Evolutionary conservation across 2,888 invertebrate species (phyloP).

Genomic region (Endomychus coccineus): DNA sequence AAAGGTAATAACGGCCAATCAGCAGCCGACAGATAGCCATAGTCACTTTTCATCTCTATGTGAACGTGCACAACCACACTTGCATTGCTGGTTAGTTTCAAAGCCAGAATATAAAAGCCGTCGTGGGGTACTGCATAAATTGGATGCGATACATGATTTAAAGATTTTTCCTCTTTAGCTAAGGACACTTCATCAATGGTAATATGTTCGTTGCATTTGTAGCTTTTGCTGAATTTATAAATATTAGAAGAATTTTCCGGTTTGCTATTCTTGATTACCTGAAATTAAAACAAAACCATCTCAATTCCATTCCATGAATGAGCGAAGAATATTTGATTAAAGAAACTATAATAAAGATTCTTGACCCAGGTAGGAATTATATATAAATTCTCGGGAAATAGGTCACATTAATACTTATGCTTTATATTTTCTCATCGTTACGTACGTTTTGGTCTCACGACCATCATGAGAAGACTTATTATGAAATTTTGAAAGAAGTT

Average conservation of each 20-base stretch:
- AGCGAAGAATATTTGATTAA: no score
- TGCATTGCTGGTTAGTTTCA: conserved; percentile 45
- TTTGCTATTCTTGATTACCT: conserved; percentile 20
- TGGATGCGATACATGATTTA: conserved; percentile 36
- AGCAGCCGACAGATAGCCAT: conserved; percentile 80
- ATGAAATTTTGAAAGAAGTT: no score
- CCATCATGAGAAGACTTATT: no score
- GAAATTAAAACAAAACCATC: conserved; percentile 13
- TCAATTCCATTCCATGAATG: no score
- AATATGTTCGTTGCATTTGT: conserved; percentile 29
- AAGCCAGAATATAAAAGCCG: conserved; percentile 62
- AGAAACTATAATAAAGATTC: no score
- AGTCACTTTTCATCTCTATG: conserved; percentile 65
- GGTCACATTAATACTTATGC: no score
- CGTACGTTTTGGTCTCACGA: no score
- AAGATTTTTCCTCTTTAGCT: conserved; percentile 30
- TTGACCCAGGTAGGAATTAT: no score
- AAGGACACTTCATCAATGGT: conserved; percentile 30
- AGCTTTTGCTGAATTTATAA: conserved; percentile 7
- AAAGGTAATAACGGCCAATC: conserved; percentile 87
- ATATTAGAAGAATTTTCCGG: conserved; percentile 15
- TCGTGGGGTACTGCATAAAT: conserved; percentile 56
- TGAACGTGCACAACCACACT: conserved; percentile 53
- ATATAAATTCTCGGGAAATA: no score
- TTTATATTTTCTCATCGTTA: no score